These are phyloP conservation scores for Trachemys scripta DNA, from an alignment of 2,113 vertebrate species.

Conservation along the genomic window DNA sequence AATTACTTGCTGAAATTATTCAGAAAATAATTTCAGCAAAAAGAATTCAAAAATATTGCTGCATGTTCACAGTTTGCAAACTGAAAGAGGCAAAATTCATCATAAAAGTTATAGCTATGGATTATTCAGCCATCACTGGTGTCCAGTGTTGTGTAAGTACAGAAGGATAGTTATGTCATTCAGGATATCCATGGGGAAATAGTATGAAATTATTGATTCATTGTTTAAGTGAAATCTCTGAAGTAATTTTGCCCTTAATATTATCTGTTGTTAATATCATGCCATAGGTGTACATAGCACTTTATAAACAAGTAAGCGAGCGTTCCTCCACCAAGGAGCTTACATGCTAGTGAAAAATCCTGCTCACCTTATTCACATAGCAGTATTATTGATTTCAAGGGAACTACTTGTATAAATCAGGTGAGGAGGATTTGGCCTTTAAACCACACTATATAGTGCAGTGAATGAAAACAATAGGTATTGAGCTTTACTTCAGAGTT, in stretches of 20 bases:
- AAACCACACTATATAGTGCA: neutral
- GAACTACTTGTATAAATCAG: constrained; percentile 26
- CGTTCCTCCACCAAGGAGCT: neutral
- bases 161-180: constrained; percentile 19
- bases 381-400: neutral
- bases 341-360: neutral
- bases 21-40: neutral
- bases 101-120: neutral
- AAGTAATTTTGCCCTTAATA: neutral
- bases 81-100: neutral
- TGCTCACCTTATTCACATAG: neutral
- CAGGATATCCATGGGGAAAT: neutral
- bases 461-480: neutral
- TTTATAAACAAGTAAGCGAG: constrained; percentile 11
- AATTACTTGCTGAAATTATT: neutral
- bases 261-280: neutral
- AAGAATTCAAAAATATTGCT: neutral
- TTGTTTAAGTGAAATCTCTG: constrained; percentile 9
- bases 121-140: neutral
- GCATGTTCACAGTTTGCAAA: constrained; percentile 5
- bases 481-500: neutral
- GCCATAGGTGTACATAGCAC: neutral
- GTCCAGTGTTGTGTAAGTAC: neutral
- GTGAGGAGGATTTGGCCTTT: neutral
- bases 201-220: constrained; percentile 2